phyloP scores from a whole-genome alignment of 1,140 invertebrate species.

The Atta colombica region DNA sequence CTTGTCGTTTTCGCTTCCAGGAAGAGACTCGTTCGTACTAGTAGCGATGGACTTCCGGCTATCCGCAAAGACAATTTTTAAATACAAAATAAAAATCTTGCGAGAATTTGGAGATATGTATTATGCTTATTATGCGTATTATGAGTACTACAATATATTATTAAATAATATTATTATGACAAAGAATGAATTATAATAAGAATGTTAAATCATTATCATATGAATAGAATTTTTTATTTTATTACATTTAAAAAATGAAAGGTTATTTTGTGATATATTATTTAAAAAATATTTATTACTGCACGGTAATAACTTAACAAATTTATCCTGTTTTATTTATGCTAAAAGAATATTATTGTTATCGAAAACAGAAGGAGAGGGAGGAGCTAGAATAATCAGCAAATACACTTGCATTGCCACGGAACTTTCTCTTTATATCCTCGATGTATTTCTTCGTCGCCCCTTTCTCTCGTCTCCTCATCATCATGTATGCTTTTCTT shows the following conservation, averaged over 20 bases:
- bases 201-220: not conserved
- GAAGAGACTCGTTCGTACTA: constrained; percentile 21
- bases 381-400: constrained; percentile 4
- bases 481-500: constrained; percentile 13
- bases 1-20: constrained; percentile 3
- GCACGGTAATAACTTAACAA: not conserved
- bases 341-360: not conserved
- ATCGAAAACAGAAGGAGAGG: not conserved
- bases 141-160: not conserved
- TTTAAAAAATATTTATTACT: not conserved
- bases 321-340: not conserved
- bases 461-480: constrained; percentile 28
- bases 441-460: constrained; percentile 18
- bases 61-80: not conserved
- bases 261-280: not conserved
- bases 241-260: not conserved
- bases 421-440: constrained; percentile 52
- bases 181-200: not conserved
- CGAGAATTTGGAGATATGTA: not conserved
- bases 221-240: not conserved
- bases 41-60: constrained; percentile 24
- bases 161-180: not conserved
- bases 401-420: not conserved
- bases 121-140: not conserved
- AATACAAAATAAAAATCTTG: not conserved